Evolutionary conservation across 2,797 vertebrate species (phyloP), one percentile per base, ranked within the genome.

Genomic region (Dicrostonyx torquatus): DNA sequence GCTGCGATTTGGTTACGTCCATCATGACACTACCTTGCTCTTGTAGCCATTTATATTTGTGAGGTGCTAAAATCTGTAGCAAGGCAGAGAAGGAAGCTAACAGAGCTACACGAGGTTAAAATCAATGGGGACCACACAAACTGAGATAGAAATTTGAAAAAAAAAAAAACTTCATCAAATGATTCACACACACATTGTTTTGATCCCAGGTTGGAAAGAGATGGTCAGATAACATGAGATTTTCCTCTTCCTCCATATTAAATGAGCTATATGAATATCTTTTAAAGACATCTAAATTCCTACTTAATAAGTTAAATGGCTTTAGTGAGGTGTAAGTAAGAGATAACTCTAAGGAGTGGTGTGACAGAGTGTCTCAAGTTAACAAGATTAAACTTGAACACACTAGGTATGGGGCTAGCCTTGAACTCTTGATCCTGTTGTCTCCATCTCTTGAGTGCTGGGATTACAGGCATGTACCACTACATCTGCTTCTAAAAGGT

Each of bases 41-140:
- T 90, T 94, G 82, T 82, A 94, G 95, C 48, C 94, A 94, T 90
- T 91, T 92, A 94, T 72, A 82, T 94, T 91, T 95, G 80, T 72
- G 87, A 90, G 58, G 75, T 94, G 87, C 89, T 88, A 88, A 70
- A 87, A 78, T 94, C 88, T 76, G 90, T 91, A 53, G 94, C 84
- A 95, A 90, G 43, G 83, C 60, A 85, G 86, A 89, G 80, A 92
- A 88, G 77, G 34, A 94, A 85, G 68, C 62, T 83, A 91, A 85
- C 17, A 29, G 20, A 24, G 37, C 29, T 86, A 66, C 20, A 17
- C 20, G 82, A 86, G 83, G 48, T 68, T 66, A 58, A 86, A 53
- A 55, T 83, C n/a, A 93, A 77, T 13, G 55, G 34, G 29, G 45
- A 83, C 64, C 80, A 72, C 43, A 85, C 8, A 77, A 77, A 64